A percentile compares a stretch with the other conserved stretches of the same genome.
phyloP scores from a whole-genome alignment of 2,113 vertebrate genomes.

The Bubo blakistoni region DNA sequence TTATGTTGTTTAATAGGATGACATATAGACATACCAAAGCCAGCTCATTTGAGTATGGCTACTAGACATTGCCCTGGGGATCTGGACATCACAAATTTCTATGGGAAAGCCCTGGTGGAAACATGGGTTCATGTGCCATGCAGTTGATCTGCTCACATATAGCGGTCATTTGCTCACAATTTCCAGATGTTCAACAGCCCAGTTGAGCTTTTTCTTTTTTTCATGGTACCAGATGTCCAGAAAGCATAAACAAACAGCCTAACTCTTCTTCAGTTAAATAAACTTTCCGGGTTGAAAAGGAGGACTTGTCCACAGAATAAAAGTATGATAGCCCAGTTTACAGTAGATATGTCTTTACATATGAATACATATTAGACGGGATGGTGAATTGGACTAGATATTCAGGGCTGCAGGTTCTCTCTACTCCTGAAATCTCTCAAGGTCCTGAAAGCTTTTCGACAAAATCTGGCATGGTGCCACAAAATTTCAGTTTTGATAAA shows the following conservation, averaged over 20 bases:
- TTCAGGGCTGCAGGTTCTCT: background rate
- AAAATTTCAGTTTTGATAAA: slow-evolving; percentile 43
- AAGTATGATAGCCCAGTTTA: background rate
- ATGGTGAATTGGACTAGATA: background rate
- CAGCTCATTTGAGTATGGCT: background rate
- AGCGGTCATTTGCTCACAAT: background rate
- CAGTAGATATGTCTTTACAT: background rate
- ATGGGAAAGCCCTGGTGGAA: background rate
- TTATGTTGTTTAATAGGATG: background rate
- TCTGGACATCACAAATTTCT: background rate
- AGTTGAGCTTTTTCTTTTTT: background rate
- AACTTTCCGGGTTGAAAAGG: background rate
- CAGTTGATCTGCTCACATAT: background rate
- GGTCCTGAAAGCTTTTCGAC: background rate
- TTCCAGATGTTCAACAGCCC: slow-evolving; percentile 3
- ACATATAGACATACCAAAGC: background rate
- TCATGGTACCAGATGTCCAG: background rate
- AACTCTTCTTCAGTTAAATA: background rate
- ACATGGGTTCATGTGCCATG: background rate
- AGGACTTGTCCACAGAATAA: background rate
- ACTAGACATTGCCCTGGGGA: background rate
- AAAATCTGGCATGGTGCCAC: background rate
- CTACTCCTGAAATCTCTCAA: background rate
- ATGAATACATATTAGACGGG: background rate
- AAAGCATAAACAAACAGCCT: background rate